Base-by-base conservation (phyloP, 2,888 invertebrate genomes). In the Choristoneura rosaceana region DNA sequence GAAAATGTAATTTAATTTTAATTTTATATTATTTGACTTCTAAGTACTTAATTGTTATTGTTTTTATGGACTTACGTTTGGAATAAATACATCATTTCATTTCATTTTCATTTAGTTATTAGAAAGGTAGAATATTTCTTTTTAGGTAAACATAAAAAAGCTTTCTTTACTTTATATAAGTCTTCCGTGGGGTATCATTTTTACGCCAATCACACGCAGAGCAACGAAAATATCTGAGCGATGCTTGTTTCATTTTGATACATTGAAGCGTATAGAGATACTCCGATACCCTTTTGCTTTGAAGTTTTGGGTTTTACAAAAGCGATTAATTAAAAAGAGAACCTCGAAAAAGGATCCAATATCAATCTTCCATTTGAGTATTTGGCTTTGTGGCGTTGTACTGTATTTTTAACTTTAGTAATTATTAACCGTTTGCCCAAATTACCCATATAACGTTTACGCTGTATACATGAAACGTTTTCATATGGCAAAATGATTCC, bases 241-340 rank as follows among this genome's bases (percentile, higher is more conserved):
- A 50, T 63, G 33, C 43, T 38, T 33, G 71, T 64, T 63, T 64
- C 47, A 59, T 70, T 74, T 62, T 69, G 62, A 52, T 59, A 68
- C 68, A 74, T 68, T 63, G 50, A 75, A 81, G 79, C 78, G 80
- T 80, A 79, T 80, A 78, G 77, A 76, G 74, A 78, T 79, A 81
- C 77, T 76, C 76, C 71, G 74, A 80, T 80, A 82, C 81, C 84
- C 82, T 82, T 55, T 84, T 82, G 82, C 84, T 87, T 85, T 87
- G 86, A 85, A 82, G 82, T 83, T 78, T 73, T 76, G 77, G 78
- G 81, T 78, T 83, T 81, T 81, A 81, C 83, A 77, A 86, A 87
- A 82, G 84, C 81, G 82, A 87, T 86, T 88, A 87, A 88, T 88
- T 87, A 86, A 87, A 87, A 88, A 82, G 79, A 79, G 78, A 78